Evolutionary conservation across 2,888 invertebrate species (phyloP).

Genomic region (Penaeus monodon): DNA sequence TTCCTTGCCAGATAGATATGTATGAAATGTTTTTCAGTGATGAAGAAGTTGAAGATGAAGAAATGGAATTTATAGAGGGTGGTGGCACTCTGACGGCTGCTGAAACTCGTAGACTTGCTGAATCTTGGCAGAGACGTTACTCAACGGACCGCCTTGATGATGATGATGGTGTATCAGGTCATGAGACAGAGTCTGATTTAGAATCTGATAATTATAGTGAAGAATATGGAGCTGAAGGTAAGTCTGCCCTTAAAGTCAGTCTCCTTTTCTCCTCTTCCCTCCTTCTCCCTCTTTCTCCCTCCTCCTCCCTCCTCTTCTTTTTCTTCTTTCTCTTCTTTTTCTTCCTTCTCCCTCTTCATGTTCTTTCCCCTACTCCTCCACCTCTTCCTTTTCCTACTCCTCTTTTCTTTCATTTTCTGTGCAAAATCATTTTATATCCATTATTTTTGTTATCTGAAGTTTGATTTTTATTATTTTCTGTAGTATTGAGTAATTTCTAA

Average conservation of each 20-base stretch:
- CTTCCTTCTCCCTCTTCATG: not conserved
- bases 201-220: constrained; percentile 64
- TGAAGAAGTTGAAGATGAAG: constrained; percentile 74
- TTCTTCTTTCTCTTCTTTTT: not conserved
- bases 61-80: constrained; percentile 79
- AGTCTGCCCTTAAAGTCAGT: not conserved
- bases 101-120: constrained; percentile 79
- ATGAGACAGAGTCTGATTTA: constrained; percentile 67
- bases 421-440: not conserved
- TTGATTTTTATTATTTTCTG: not conserved
- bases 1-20: too few relatives aligned
- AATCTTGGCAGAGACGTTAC: constrained; percentile 78
- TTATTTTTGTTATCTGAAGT: not conserved
- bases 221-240: constrained; percentile 62
- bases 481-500: not conserved
- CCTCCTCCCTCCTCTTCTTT: not conserved
- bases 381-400: not conserved
- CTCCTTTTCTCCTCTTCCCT: not conserved
- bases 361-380: not conserved
- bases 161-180: constrained; percentile 65
- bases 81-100: constrained; percentile 75
- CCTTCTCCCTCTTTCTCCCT: not conserved
- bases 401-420: not conserved
- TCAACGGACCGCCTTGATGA: constrained; percentile 67
- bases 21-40: constrained; percentile 65